These are phyloP conservation scores for Physocephala rufipes DNA, from an alignment of 2,888 invertebrate genomes.

Conservation along the genomic window DNA sequence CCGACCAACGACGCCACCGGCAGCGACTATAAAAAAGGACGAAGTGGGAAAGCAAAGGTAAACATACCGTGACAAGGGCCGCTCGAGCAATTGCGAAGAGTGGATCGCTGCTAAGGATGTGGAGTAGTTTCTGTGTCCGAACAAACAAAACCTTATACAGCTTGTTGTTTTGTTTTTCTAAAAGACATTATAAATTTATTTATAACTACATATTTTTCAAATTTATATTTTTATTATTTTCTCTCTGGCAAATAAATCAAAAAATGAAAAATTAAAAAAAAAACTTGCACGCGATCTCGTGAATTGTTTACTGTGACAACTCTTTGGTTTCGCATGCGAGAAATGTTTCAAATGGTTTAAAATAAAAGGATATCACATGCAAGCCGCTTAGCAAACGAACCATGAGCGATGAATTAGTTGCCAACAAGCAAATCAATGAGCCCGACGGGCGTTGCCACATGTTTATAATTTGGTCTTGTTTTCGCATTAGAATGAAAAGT, in stretches of 20 bases:
- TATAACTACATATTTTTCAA: not conserved
- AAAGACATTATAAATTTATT: not conserved
- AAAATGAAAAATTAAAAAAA: slow-evolving; percentile 14
- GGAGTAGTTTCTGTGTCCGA: too few relatives aligned
- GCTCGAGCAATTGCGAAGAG: not conserved
- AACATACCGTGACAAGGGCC: not conserved
- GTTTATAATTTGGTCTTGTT: slow-evolving; percentile 26
- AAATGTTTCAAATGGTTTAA: not conserved
- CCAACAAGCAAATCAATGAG: slow-evolving; percentile 18
- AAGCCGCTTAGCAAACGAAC: slow-evolving; percentile 15
- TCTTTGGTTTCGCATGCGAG: slow-evolving; percentile 13
- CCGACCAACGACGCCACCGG: not conserved
- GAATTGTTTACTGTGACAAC: slow-evolving; percentile 16
- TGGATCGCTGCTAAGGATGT: slow-evolving; percentile 10
- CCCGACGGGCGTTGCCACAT: slow-evolving; percentile 26
- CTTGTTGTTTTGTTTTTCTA: not conserved
- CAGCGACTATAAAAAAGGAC: not conserved
- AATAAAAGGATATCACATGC: not conserved
- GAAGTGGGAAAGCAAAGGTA: not conserved
- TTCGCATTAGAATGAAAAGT: not conserved
- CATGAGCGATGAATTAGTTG: not conserved
- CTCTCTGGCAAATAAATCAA: not conserved
- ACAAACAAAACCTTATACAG: slow-evolving; percentile 7
- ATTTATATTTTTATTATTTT: not conserved
- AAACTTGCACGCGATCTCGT: slow-evolving; percentile 23